Percentiles rank a stretch among this genome's conserved stretches.
These are phyloP conservation scores for Drosophila sp. DNA, from an alignment of 1,140 invertebrate genomes.

Conservation along the genomic window DNA sequence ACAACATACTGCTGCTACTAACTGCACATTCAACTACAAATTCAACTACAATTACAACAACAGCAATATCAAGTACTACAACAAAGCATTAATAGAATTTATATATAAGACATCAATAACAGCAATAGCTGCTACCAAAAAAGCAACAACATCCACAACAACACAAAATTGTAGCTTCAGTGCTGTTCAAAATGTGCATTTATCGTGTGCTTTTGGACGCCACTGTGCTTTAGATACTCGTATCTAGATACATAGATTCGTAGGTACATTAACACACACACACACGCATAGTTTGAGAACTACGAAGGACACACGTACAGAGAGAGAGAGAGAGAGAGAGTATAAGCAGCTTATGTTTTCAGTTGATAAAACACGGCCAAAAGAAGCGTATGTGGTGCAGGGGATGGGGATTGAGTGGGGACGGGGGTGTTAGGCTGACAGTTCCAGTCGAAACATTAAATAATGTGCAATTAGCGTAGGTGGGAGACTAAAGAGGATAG, in stretches of 20 bases:
- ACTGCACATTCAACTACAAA: constrained; percentile 49
- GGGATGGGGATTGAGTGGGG: no score
- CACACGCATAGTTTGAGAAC: constrained; percentile 13
- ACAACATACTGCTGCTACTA: constrained; percentile 42
- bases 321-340: no score
- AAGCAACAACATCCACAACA: constrained; percentile 15
- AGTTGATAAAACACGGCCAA: constrained; percentile 30
- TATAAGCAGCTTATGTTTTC: constrained; percentile 54
- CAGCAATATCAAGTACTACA: constrained; percentile 51
- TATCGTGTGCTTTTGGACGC: no score
- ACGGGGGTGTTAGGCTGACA: not conserved
- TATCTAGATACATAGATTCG: constrained; percentile 1
- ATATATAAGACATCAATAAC: constrained; percentile 43
- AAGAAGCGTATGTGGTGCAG: not conserved
- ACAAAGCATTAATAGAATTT: constrained; percentile 72
- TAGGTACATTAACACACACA: constrained; percentile 16
- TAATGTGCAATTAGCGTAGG: constrained; percentile 45
- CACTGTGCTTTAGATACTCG: constrained; percentile 35
- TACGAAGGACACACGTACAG: constrained; percentile 22
- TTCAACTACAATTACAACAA: constrained; percentile 54
- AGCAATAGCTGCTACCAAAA: constrained; percentile 38
- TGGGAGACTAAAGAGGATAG: not conserved
- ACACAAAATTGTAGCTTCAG: constrained; percentile 31
- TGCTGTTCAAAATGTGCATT: no score
- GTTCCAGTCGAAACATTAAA: constrained; percentile 40